Percentiles rank a stretch among this genome's conserved stretches.
Conservation (phyloP, 2,113 vertebrate species). For the Reinhardtius hippoglossoides region DNA sequence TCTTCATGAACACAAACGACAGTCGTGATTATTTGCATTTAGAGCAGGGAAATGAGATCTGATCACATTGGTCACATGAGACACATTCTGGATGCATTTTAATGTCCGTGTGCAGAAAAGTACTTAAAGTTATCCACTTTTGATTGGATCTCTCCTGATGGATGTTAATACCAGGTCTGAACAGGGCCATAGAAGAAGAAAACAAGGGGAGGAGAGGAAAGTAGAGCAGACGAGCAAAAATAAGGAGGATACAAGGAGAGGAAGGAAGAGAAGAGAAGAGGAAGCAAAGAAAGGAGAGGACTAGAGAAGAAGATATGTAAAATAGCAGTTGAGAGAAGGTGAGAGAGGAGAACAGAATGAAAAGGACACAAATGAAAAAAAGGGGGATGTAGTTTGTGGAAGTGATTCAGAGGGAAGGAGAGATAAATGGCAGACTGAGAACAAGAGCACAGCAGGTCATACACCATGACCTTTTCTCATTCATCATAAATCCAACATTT, state of each 20-base stretch:
- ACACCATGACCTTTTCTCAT: constrained; percentile 25
- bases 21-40: too few relatives aligned
- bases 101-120: too few relatives aligned
- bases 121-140: background rate
- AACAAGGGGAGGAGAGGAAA: background rate
- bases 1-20: too few relatives aligned
- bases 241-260: background rate
- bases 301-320: background rate
- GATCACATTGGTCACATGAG: background rate
- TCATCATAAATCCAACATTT: constrained; percentile 42
- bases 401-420: background rate
- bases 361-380: constrained; percentile 6
- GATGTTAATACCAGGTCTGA: background rate
- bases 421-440: constrained; percentile 1
- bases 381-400: background rate
- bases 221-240: background rate
- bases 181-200: background rate
- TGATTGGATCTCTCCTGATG: background rate
- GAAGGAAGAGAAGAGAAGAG: background rate
- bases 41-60: too few relatives aligned
- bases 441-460: constrained; percentile 37
- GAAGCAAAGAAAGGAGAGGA: background rate
- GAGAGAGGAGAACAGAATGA: background rate
- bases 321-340: background rate
- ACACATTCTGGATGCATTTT: too few relatives aligned